These are phyloP conservation scores for Adelosebastes latens DNA, from an alignment of 2,797 vertebrate species.

Conservation along the genomic window DNA sequence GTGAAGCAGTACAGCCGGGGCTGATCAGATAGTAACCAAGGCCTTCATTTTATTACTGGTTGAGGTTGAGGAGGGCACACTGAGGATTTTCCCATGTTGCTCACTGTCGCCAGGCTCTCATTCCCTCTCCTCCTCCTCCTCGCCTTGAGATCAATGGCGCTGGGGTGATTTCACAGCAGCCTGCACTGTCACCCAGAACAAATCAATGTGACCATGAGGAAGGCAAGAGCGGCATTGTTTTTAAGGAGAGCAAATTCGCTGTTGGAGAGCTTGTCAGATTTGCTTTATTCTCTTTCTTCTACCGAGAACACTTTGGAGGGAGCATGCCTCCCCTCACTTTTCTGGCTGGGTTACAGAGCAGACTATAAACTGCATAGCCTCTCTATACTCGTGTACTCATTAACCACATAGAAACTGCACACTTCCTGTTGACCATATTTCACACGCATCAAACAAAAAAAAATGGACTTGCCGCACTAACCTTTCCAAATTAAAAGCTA, in stretches of 20 bases:
- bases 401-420: slow-evolving; percentile 55
- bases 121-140: slow-evolving; percentile 68
- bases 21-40: slow-evolving; percentile 73
- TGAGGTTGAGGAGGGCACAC: slow-evolving; percentile 69
- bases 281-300: slow-evolving; percentile 75
- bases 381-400: slow-evolving; percentile 51
- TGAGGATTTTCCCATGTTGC: slow-evolving; percentile 78
- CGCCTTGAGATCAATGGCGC: slow-evolving; percentile 82
- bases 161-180: slow-evolving; percentile 81
- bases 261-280: slow-evolving; percentile 83
- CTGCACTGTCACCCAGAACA: slow-evolving; percentile 82
- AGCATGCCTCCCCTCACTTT: slow-evolving; percentile 58
- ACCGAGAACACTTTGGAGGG: slow-evolving; percentile 69
- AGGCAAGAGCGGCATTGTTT: slow-evolving; percentile 82
- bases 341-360: slow-evolving; percentile 59
- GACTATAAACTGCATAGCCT: slow-evolving; percentile 55
- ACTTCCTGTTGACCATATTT: slow-evolving; percentile 43
- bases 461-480: slow-evolving; percentile 31
- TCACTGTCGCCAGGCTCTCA: slow-evolving; percentile 74
- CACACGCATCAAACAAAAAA: slow-evolving; percentile 16
- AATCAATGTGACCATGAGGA: slow-evolving; percentile 85
- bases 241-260: slow-evolving; percentile 81
- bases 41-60: slow-evolving; percentile 75
- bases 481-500: slow-evolving; percentile 67
- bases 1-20: slow-evolving; percentile 61